Percentiles rank a stretch among this genome's conserved stretches.
Conservation (phyloP, 1,140 invertebrate genomes). For the Dreissena polymorpha region DNA sequence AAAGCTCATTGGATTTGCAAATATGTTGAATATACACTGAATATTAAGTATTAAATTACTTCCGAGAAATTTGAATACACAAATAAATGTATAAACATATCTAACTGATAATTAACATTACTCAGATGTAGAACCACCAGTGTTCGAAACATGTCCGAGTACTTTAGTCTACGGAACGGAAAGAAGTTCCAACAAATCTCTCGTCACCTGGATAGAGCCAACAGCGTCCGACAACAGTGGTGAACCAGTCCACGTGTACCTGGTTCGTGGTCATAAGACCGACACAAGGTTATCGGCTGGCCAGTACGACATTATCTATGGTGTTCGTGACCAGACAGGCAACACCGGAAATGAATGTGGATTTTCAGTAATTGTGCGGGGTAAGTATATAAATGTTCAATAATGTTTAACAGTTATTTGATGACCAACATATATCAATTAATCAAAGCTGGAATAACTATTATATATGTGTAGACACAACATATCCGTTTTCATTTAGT, state of each 20-base stretch:
- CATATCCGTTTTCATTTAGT: too few relatives aligned
- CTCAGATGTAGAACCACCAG: conserved; percentile 33
- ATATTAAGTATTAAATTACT: too few relatives aligned
- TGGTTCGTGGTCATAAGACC: background rate
- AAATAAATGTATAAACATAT: background rate
- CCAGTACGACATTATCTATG: background rate
- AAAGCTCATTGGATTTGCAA: too few relatives aligned
- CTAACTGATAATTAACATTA: background rate
- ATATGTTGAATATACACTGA: too few relatives aligned
- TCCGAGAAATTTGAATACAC: background rate
- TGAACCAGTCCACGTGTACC: background rate
- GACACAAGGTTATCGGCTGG: background rate
- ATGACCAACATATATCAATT: too few relatives aligned
- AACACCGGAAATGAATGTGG: background rate
- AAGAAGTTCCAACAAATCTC: background rate
- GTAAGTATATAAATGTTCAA: too few relatives aligned
- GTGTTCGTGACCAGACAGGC: conserved; percentile 1
- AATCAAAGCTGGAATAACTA: too few relatives aligned
- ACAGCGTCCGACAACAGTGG: conserved; percentile 13
- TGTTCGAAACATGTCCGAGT: conserved; percentile 23
- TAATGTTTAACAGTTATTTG: too few relatives aligned
- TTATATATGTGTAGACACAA: too few relatives aligned
- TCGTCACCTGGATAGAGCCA: conserved; percentile 6
- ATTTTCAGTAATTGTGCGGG: conserved; percentile 33
- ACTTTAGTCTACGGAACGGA: background rate